A percentile compares a stretch with the other conserved stretches of the same genome.
phyloP scores from a whole-genome alignment of 2,888 invertebrate species.

The Ichneumoninae sp. region DNA sequence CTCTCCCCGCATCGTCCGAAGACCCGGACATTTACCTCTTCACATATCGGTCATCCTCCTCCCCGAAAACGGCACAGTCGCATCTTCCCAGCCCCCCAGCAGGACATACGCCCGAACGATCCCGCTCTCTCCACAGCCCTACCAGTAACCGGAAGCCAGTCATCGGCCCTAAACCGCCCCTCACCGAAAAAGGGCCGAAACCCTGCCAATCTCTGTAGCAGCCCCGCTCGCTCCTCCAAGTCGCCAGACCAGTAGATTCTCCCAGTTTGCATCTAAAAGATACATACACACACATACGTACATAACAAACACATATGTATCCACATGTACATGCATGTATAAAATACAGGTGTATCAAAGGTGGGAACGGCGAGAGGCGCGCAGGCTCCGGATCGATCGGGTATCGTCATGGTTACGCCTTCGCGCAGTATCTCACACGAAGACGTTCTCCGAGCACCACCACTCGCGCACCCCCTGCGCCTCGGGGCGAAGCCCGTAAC shows the following conservation, averaged over 20 bases:
- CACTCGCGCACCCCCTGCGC: conserved; percentile 33
- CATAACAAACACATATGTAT: background rate
- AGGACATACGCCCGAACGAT: background rate
- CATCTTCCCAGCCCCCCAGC: too few species aligned
- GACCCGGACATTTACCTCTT: too few species aligned
- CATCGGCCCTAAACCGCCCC: background rate
- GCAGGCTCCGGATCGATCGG: conserved; percentile 81
- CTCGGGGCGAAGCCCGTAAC: conserved; percentile 35
- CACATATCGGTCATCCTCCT: too few species aligned
- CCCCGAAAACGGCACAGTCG: too few species aligned
- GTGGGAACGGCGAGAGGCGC: conserved; percentile 66
- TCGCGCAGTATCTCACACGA: conserved; percentile 60
- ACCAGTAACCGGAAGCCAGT: background rate
- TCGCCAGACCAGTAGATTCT: background rate
- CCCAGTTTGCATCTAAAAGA: background rate
- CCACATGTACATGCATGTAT: conserved; percentile 1
- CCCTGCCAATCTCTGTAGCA: background rate
- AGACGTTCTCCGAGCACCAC: conserved; percentile 37
- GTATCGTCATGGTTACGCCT: conserved; percentile 82
- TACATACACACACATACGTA: background rate
- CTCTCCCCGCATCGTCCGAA: too few species aligned
- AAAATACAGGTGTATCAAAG: conserved; percentile 27
- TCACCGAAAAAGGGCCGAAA: background rate
- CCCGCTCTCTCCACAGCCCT: background rate
- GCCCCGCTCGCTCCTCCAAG: background rate